A percentile compares a stretch with the other conserved stretches of the same genome.
phyloP scores from a whole-genome alignment of 2,888 invertebrate genomes.

The Campoletis raptor region DNA sequence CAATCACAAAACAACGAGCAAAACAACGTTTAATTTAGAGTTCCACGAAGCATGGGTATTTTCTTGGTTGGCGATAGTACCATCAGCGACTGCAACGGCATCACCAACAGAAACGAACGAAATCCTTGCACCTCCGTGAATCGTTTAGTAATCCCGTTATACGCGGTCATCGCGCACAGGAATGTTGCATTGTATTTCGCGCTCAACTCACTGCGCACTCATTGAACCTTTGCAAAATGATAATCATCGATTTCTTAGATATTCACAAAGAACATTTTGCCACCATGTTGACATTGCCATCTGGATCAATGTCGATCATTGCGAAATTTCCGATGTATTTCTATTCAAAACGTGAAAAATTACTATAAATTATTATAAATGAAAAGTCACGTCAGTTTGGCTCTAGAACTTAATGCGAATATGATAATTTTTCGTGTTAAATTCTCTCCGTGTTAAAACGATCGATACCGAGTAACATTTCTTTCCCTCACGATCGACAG shows the following conservation, averaged over 20 bases:
- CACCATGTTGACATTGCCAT: too few relatives aligned
- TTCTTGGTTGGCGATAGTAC: constrained; percentile 61
- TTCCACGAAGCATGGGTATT: constrained; percentile 73
- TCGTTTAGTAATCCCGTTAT: constrained; percentile 69
- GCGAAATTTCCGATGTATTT: too few relatives aligned
- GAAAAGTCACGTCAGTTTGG: too few relatives aligned
- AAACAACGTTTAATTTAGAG: constrained; percentile 82
- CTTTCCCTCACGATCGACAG: not conserved
- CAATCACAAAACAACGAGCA: constrained; percentile 77
- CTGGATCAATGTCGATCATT: too few relatives aligned
- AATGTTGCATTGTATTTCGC: constrained; percentile 56
- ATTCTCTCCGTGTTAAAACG: not conserved
- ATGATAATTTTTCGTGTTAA: too few relatives aligned
- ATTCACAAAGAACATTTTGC: not conserved
- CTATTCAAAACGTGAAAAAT: too few relatives aligned
- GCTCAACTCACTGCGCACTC: constrained; percentile 48
- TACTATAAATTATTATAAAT: too few relatives aligned
- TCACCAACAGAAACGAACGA: constrained; percentile 39
- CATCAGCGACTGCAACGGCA: constrained; percentile 35
- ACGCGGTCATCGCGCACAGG: constrained; percentile 54
- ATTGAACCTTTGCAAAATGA: constrained; percentile 41
- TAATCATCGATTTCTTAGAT: constrained; percentile 22
- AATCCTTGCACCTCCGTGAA: constrained; percentile 43
- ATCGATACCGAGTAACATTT: not conserved
- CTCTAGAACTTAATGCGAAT: too few relatives aligned